Evolutionary conservation across 2,888 invertebrate genomes (phyloP).

Genomic region (Ariolimax columbianus): DNA sequence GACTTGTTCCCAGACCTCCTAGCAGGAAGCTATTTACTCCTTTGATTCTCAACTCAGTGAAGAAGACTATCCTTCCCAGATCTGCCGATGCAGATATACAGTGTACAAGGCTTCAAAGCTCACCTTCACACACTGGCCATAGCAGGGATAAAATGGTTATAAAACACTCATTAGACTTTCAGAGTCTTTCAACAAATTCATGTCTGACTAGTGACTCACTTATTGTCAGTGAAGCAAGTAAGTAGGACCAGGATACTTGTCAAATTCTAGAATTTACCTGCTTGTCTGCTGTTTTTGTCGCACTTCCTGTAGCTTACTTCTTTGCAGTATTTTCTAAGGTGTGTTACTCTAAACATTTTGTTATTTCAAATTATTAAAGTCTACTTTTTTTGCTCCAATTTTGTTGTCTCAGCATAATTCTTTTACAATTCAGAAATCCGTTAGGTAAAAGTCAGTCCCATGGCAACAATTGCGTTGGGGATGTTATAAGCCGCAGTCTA

Average conservation of each 20-base stretch:
- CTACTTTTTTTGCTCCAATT: too few species aligned
- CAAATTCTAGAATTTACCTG: too few species aligned
- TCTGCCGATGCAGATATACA: not conserved
- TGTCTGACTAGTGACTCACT: not conserved
- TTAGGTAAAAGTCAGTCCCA: too few species aligned
- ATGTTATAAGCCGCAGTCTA: too few species aligned
- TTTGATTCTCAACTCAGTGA: not conserved
- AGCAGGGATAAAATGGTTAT: not conserved
- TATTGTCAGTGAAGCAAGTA: not conserved
- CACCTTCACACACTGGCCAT: not conserved
- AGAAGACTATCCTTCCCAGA: not conserved
- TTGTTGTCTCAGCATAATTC: too few species aligned
- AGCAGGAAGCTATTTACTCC: not conserved
- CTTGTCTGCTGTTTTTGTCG: too few species aligned
- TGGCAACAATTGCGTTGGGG: too few species aligned
- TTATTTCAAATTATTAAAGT: too few species aligned
- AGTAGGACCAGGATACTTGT: not conserved
- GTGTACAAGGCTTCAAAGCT: not conserved
- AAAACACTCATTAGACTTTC: not conserved
- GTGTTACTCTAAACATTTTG: too few species aligned
- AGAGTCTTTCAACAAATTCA: not conserved
- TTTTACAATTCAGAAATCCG: too few species aligned
- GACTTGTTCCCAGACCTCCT: not conserved
- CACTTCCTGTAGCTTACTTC: too few species aligned
- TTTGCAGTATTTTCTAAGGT: too few species aligned